A percentile compares a stretch with the other conserved stretches of the same genome.
Evolutionary conservation across 2,797 vertebrate species (phyloP).

Genomic region (Sparidentex hasta): DNA sequence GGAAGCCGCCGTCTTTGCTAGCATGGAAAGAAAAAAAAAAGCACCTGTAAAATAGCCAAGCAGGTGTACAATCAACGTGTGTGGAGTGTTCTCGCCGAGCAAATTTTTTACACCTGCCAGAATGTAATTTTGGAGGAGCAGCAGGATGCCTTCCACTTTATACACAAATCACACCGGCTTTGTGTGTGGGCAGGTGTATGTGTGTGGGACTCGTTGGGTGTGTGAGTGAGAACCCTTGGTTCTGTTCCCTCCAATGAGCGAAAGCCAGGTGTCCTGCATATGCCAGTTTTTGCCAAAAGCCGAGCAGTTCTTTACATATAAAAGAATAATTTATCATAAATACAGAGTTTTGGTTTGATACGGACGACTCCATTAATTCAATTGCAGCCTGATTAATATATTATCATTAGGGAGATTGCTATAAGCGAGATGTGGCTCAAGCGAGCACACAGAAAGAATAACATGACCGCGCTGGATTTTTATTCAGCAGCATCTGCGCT

Average conservation of each 20-base stretch:
- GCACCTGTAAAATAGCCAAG: slow-evolving; percentile 71
- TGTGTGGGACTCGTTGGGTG: slow-evolving; percentile 14
- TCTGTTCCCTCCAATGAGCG: slow-evolving; percentile 13
- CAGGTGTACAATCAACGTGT: slow-evolving; percentile 73
- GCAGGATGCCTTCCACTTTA: slow-evolving; percentile 59
- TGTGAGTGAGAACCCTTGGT: slow-evolving; percentile 10
- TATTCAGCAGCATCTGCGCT: slow-evolving; percentile 24
- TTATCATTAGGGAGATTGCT: background rate
- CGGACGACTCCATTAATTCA: background rate
- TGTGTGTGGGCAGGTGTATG: slow-evolving; percentile 23
- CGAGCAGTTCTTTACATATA: background rate
- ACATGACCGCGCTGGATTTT: slow-evolving; percentile 8
- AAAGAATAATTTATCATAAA: background rate
- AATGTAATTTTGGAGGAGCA: slow-evolving; percentile 75
- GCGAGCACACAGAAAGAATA: background rate
- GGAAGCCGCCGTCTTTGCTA: slow-evolving; percentile 37
- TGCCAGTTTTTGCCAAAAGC: slow-evolving; percentile 3
- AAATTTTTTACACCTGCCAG: slow-evolving; percentile 76
- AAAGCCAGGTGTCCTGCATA: slow-evolving; percentile 26
- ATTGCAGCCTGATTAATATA: background rate
- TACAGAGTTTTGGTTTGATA: background rate
- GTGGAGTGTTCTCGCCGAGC: slow-evolving; percentile 61
- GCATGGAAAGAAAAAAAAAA: slow-evolving; percentile 38
- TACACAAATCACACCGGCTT: slow-evolving; percentile 59
- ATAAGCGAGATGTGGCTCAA: background rate